Percentiles rank a stretch among this genome's conserved stretches.
Evolutionary conservation across 2,113 vertebrate genomes (phyloP).

Genomic region (Mesembrinibis cayennensis): DNA sequence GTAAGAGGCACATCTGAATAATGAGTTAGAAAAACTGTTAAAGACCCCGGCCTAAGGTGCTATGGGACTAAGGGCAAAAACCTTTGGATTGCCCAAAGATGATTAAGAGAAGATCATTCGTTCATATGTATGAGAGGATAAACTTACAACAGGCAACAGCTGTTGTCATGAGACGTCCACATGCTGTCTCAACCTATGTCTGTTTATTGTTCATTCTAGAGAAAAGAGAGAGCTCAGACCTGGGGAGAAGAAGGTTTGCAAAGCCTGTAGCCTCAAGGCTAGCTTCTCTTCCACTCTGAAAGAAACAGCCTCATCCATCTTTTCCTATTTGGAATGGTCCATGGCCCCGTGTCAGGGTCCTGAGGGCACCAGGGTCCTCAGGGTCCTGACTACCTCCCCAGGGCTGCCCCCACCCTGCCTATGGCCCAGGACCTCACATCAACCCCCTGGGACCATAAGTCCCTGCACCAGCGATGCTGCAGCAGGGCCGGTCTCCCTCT

Average conservation of each 20-base stretch:
- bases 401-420: fast-evolving
- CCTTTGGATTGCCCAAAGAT: not conserved
- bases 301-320: not conserved
- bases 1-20: not conserved
- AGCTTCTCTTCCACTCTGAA: not conserved
- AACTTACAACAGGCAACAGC: not conserved
- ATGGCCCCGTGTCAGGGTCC: not conserved
- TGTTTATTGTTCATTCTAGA: not conserved
- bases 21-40: not conserved
- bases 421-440: fast-evolving
- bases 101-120: not conserved
- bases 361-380: not conserved
- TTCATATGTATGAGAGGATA: not conserved
- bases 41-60: not conserved
- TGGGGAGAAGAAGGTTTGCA: not conserved
- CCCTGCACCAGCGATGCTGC: fast-evolving
- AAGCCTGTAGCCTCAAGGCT: not conserved
- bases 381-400: not conserved
- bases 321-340: not conserved
- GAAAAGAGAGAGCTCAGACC: not conserved
- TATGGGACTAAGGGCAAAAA: not conserved
- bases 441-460: fast-evolving
- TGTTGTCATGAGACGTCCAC: not conserved
- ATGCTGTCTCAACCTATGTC: not conserved
- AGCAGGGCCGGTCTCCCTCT: not conserved